Conservation (phyloP, 2,888 invertebrate genomes). For the Caenorhabditis sp. region DNA sequence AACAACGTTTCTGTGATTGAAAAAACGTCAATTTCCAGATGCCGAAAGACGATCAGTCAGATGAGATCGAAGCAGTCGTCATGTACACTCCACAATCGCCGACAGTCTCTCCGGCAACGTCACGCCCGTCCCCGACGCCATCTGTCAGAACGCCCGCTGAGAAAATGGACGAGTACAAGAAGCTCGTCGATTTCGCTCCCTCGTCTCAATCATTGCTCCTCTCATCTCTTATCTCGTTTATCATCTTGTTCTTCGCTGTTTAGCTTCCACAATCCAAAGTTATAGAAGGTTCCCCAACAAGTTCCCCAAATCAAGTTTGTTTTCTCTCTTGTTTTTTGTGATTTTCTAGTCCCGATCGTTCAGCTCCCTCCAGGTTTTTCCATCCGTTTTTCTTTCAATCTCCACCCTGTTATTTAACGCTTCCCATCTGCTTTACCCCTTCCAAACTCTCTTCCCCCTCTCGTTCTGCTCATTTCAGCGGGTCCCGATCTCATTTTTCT, state of each 20-base stretch:
- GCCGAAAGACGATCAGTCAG: not conserved
- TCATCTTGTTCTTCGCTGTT: slow-evolving; percentile 6
- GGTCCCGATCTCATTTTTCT: slow-evolving; percentile 16
- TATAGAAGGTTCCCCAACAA: too few species aligned
- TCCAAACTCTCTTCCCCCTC: not conserved
- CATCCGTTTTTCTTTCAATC: not conserved
- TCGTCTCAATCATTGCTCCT: not conserved
- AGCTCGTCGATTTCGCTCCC: slow-evolving; percentile 7
- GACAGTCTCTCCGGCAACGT: not conserved
- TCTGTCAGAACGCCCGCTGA: slow-evolving; percentile 35
- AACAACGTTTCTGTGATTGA: not conserved
- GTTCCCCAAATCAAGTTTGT: too few species aligned
- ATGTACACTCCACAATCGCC: slow-evolving; percentile 21
- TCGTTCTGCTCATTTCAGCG: slow-evolving; percentile 29
- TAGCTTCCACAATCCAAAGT: too few species aligned
- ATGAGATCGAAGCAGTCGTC: slow-evolving; percentile 3
- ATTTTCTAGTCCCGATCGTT: slow-evolving; percentile 9
- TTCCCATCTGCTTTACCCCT: slow-evolving; percentile 1
- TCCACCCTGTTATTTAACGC: not conserved
- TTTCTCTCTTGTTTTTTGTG: not conserved
- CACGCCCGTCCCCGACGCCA: slow-evolving; percentile 7
- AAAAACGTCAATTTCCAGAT: slow-evolving; percentile 5
- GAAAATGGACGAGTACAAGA: slow-evolving; percentile 42
- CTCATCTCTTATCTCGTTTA: slow-evolving; percentile 7
- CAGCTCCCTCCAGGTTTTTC: too few species aligned